Base-by-base conservation (phyloP, 2,113 vertebrate species). In the Tricholaema leucomelas region DNA sequence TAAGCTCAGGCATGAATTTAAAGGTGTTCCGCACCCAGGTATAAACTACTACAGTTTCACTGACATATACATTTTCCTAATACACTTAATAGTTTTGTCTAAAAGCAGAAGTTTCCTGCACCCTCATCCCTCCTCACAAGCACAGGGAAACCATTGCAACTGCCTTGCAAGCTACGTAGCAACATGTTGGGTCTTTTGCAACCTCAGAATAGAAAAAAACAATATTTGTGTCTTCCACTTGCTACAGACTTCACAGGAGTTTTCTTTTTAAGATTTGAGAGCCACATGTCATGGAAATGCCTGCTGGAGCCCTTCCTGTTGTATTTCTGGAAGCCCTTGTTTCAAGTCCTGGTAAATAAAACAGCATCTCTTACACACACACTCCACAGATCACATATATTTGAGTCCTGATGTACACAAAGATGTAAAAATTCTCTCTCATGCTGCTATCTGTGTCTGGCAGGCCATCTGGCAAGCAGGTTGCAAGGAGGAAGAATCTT, bases 401-500 rank as follows among this genome's bases (percentile, higher is more conserved):
- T 88, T 67, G 17, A 86, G 35, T 64, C 81, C 80, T 72, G 15
- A 72, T 88, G 78, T 81, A 72, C 38, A 92, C 65, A 36, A 66
- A 88, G 27, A 25, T 71, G 27, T 4, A 81, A 59, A 9, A 73
- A 79, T 75, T 64, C 8, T 81, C 13, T 50, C 36, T 70, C 72
- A 60, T 35, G 16, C 73, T 86, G 21, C 4, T 91, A 35, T 67
- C 65, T 76, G 8, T 72, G 54, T 81, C 90, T 92, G 85, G 61
- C 54, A 91, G 61, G 30, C 85, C 87, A 92, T 89, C 85, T 83
- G 82, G 71, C 13, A 60, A 92, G 40, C 80, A 91, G 52, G 58
- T 94, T 91, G 59, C 66, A 83, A 71, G 69, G 78, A 80, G 71
- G 91, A 91, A 78, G 52, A 66, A 89, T 78, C 20, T 80, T 79